These are phyloP conservation scores for Erythrocercus mccallii DNA, from an alignment of 2,113 vertebrate genomes.

Conservation along the genomic window DNA sequence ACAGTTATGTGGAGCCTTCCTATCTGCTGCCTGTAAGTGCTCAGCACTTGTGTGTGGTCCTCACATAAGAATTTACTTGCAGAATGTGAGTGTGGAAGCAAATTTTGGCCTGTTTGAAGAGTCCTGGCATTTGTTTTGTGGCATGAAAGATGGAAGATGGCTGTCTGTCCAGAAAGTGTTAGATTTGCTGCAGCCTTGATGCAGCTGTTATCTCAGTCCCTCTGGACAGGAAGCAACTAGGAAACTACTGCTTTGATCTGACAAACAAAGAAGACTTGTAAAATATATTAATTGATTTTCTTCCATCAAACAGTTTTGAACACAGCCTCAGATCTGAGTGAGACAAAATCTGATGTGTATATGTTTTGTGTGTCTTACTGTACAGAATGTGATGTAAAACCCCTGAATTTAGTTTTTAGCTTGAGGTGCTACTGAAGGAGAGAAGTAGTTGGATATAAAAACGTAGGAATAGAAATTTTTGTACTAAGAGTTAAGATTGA, in stretches of 20 bases:
- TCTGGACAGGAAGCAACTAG: neutral
- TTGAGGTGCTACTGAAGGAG: neutral
- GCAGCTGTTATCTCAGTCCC: neutral
- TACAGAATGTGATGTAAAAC: neutral
- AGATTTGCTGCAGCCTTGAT: neutral
- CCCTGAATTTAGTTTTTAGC: neutral
- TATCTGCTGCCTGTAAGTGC: neutral
- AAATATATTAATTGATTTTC: conserved; percentile 42
- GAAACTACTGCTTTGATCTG: conserved; percentile 9
- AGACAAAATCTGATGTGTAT: neutral
- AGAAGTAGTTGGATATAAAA: neutral
- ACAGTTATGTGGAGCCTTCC: neutral
- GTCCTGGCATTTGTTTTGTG: neutral
- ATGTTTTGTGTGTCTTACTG: neutral
- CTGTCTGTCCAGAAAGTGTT: neutral
- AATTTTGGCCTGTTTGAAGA: neutral
- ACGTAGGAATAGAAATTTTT: neutral
- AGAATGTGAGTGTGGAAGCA: neutral
- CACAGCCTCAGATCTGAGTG: neutral
- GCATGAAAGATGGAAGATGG: neutral
- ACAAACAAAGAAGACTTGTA: neutral
- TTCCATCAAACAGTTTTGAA: neutral
- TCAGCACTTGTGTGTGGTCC: neutral
- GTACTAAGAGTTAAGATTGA: neutral
- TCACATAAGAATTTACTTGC: neutral